Evolutionary conservation across 2,113 vertebrate species (phyloP).

Genomic region (Chroicocephalus ridibundus): DNA sequence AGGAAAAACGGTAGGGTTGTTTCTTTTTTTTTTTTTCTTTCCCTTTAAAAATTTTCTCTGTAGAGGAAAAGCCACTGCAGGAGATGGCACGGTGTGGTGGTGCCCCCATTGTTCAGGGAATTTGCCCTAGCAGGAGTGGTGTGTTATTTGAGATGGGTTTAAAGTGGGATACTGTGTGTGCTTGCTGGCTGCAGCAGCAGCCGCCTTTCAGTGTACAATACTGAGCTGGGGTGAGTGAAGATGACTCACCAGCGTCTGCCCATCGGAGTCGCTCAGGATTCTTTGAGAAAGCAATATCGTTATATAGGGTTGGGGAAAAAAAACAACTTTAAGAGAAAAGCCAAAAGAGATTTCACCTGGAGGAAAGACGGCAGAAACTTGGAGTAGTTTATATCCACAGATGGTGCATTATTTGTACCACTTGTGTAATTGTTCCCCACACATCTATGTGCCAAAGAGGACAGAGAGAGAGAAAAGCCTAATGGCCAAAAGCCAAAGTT

Average conservation of each 20-base stretch:
- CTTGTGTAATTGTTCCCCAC: background rate
- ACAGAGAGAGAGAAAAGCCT: background rate
- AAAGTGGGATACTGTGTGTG: background rate
- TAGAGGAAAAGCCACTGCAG: background rate
- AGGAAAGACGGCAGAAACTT: background rate
- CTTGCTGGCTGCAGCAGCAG: background rate
- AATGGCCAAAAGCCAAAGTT: background rate
- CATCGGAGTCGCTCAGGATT: background rate
- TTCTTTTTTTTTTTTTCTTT: background rate
- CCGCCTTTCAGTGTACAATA: background rate
- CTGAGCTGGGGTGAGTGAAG: background rate
- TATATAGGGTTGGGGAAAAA: background rate
- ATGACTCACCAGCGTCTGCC: background rate
- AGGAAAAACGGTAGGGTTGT: background rate
- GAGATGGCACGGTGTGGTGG: background rate
- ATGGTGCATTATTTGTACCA: background rate
- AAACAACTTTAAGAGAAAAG: background rate
- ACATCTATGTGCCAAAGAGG: background rate
- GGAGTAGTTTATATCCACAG: background rate
- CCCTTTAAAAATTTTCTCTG: background rate
- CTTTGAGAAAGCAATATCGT: background rate
- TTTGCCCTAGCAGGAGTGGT: background rate
- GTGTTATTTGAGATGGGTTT: background rate
- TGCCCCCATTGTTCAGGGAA: background rate
- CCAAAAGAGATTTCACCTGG: background rate